Base-by-base conservation (phyloP, 2,797 vertebrate species). In the Distichodus sexfasciatus region DNA sequence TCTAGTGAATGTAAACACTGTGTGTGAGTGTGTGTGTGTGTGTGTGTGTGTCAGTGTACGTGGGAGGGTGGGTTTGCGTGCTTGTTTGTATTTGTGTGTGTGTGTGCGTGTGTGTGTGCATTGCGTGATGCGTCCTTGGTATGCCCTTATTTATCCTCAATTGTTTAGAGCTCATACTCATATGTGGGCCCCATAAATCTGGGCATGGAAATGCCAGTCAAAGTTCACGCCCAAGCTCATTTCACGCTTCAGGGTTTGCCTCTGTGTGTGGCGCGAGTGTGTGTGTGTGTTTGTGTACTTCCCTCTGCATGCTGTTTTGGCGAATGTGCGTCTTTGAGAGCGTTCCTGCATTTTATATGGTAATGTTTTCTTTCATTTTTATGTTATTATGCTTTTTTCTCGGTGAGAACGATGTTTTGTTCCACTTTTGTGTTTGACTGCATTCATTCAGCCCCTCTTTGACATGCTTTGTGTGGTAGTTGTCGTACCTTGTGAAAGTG, bases 171-270 rank as follows among this genome's bases (percentile, higher is more conserved):
- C 81, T 83, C 83, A 79, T 77, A 83, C 80, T 79, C 71, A 81
- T 80, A 83, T 85, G 87, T 78, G 84, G 86, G 82, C 71, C 76
- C 78, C 72, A 83, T 88, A 87, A 88, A 90, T 89, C 84, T 75
- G 62, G 75, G 46, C 70, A 82, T 79, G 81, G 83, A 88, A 88
- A 88, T 84, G 86, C 83, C 84, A 89, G 86, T 90, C 83, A 85
- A 87, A 90, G 88, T 91, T 90, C 88, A 87, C 67, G 61, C 84
- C 63, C 83, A 84, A 89, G 87, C 88, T 90, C 86, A 88, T 89
- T 90, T 91, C 88, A 90, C 80, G 89, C 86, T 89, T 84, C 81
- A 87, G 79, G 12, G 82, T 89, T 82, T 86, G 48, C 71, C 79
- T 65, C 72, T 6, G 21, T 57, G 64, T 58, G 36, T 66, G 66